Percentiles rank a stretch among this genome's conserved stretches.
Evolutionary conservation across 2,888 invertebrate genomes (phyloP).

Genomic region (Rotaria socialis): DNA sequence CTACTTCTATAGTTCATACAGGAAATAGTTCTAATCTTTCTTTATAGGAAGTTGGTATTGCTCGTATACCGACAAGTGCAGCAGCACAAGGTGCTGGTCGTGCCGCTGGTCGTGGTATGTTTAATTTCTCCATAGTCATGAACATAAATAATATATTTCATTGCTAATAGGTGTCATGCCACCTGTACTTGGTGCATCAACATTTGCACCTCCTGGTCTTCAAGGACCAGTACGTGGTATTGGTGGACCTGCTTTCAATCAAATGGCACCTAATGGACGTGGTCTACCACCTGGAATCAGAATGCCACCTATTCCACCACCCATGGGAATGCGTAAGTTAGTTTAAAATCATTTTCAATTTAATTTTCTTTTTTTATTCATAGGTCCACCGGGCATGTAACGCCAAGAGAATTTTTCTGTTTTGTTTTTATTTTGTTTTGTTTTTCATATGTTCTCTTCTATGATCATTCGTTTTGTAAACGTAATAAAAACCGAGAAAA

Average conservation of each 20-base stretch:
- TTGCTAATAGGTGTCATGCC: neutral
- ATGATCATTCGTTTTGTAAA: neutral
- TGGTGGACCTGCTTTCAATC: constrained; percentile 40
- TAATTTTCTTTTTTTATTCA: neutral
- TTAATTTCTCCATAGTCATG: neutral
- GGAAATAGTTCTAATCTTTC: too few species aligned
- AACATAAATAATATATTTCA: neutral
- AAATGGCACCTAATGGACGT: constrained; percentile 35
- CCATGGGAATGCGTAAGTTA: neutral
- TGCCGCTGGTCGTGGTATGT: constrained; percentile 11
- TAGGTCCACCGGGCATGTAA: constrained; percentile 19
- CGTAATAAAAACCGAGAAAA: neutral
- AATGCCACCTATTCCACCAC: constrained; percentile 39
- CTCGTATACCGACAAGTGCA: constrained; percentile 40
- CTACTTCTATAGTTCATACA: neutral
- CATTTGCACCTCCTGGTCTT: constrained; percentile 1
- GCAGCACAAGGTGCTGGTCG: constrained; percentile 29
- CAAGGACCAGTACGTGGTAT: constrained; percentile 26
- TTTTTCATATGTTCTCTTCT: neutral
- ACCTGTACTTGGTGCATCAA: neutral
- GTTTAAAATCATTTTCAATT: neutral
- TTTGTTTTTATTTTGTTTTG: neutral
- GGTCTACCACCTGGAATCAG: constrained; percentile 43
- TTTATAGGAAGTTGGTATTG: constrained; percentile 40
- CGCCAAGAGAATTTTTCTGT: neutral